A percentile compares a stretch with the other conserved stretches of the same genome.
These are phyloP conservation scores for Triplophysa rosa DNA, from an alignment of 2,113 vertebrate species.

Conservation along the genomic window DNA sequence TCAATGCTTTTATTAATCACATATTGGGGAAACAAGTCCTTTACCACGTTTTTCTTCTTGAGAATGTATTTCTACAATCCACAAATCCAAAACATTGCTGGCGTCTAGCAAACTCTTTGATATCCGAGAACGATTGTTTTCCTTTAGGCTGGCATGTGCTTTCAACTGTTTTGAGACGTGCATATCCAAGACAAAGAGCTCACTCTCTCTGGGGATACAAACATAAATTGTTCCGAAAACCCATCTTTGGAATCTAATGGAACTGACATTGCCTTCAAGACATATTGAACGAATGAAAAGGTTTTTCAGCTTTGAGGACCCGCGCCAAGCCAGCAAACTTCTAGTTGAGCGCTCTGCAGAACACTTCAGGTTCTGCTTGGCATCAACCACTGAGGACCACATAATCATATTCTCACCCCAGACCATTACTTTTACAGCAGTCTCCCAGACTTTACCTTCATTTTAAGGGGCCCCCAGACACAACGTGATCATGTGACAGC, in stretches of 20 bases:
- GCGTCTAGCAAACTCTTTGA: constrained; percentile 19
- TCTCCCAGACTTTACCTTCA: constrained; percentile 36
- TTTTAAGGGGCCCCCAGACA: constrained; percentile 33
- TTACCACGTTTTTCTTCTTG: constrained; percentile 42
- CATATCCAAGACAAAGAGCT: constrained; percentile 32
- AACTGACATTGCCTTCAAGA: constrained; percentile 60
- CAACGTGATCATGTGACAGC: constrained; percentile 58
- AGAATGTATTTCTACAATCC: constrained; percentile 9
- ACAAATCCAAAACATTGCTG: constrained; percentile 29
- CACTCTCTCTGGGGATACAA: constrained; percentile 17
- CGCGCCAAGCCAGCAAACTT: constrained; percentile 55
- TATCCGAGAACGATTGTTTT: constrained; percentile 25
- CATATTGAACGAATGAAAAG: constrained; percentile 50
- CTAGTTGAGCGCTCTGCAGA: constrained; percentile 13
- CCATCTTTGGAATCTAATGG: constrained; percentile 26
- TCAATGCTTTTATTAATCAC: no score
- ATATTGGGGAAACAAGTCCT: background rate
- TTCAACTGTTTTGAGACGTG: constrained; percentile 2
- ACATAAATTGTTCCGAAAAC: constrained; percentile 1
- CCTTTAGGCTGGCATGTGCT: constrained; percentile 19
- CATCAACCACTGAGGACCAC: constrained; percentile 27
- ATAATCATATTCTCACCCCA: constrained; percentile 36
- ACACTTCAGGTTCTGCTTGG: constrained; percentile 29
- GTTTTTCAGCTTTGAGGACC: constrained; percentile 58
- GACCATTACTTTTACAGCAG: constrained; percentile 30